These are phyloP conservation scores for Xestoiulus laeticollis DNA, from an alignment of 2,888 invertebrate genomes.

Conservation along the genomic window DNA sequence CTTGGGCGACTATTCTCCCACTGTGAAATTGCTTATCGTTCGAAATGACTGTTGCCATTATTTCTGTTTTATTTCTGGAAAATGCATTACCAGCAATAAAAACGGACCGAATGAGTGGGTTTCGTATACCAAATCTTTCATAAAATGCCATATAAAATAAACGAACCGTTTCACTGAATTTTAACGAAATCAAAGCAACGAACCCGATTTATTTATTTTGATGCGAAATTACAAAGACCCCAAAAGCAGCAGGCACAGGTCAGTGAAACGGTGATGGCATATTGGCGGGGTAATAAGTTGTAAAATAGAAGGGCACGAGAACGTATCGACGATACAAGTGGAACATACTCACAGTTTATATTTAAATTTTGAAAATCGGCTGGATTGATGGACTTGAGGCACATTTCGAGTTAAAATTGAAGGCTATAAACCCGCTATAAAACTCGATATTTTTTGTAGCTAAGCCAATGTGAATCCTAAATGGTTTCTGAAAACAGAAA, in stretches of 20 bases:
- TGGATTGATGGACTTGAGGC: constrained; percentile 16
- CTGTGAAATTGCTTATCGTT: constrained; percentile 26
- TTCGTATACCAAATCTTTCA: constrained; percentile 26
- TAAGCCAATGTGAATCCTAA: neutral
- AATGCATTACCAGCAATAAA: constrained; percentile 8
- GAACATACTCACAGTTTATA: neutral
- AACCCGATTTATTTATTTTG: constrained; percentile 19
- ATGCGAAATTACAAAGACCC: constrained; percentile 17
- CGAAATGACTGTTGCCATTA: constrained; percentile 26
- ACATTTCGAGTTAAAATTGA: constrained; percentile 26
- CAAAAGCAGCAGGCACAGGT: neutral
- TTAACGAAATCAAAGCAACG: constrained; percentile 26
- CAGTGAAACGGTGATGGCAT: neutral
- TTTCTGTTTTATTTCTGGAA: constrained; percentile 26
- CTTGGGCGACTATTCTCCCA: constrained; percentile 8
- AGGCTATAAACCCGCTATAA: constrained; percentile 4
- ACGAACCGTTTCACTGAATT: constrained; percentile 26
- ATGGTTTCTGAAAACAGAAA: neutral
- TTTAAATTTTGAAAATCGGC: neutral
- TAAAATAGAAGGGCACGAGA: neutral
- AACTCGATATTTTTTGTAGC: neutral
- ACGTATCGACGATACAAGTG: neutral
- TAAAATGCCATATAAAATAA: constrained; percentile 26
- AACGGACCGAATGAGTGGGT: constrained; percentile 24
- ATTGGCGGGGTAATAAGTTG: constrained; percentile 26